Evolutionary conservation across 2,113 vertebrate genomes (phyloP).

Genomic region (Callorhinus ursinus): DNA sequence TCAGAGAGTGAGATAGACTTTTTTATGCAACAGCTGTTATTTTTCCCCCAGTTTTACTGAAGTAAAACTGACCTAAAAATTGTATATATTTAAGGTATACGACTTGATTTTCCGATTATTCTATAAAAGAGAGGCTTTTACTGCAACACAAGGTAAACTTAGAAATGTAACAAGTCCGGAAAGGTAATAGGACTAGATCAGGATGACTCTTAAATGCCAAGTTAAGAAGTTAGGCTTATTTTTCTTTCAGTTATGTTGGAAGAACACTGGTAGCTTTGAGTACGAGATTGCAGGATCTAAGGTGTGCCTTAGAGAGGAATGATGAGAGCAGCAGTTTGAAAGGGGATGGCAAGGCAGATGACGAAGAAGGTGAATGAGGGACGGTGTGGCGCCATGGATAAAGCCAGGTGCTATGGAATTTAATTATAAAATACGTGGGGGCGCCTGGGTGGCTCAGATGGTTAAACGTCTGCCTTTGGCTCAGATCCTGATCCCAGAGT

Average conservation of each 20-base stretch:
- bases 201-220: not conserved
- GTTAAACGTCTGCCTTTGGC: no score
- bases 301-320: not conserved
- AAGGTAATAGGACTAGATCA: not conserved
- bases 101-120: not conserved
- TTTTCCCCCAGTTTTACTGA: not conserved
- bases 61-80: not conserved
- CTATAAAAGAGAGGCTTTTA: not conserved
- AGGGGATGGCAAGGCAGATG: not conserved
- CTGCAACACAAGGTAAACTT: not conserved
- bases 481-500: no score
- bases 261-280: not conserved
- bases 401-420: not conserved
- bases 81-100: not conserved
- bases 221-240: not conserved
- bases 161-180: not conserved
- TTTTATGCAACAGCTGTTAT: not conserved
- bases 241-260: not conserved
- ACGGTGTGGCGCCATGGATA: rapidly evolving
- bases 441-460: no score
- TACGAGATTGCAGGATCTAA: not conserved
- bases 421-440: not conserved
- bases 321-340: not conserved
- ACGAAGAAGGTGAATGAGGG: not conserved
- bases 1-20: not conserved